Conservation (phyloP, 2,113 vertebrate species). For the Geococcyx californianus region DNA sequence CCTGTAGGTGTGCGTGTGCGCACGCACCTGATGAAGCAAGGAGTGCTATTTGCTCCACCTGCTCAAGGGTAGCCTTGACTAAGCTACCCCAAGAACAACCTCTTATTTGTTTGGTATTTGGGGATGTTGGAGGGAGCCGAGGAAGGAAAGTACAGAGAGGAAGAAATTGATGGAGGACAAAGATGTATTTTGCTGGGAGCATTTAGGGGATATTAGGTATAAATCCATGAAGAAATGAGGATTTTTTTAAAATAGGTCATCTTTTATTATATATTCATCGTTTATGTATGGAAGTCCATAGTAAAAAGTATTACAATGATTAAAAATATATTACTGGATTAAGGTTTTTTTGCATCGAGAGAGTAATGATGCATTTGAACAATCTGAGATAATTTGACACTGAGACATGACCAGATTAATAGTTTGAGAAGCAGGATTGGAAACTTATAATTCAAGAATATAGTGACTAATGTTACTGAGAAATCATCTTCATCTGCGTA, state of each 20-base stretch:
- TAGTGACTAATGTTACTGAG: not conserved
- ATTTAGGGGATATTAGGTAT: not conserved
- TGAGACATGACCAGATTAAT: not conserved
- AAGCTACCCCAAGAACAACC: not conserved
- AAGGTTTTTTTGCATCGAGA: not conserved
- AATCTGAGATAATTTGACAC: not conserved
- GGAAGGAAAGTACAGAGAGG: not conserved
- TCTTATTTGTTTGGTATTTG: not conserved
- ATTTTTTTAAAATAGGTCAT: not conserved
- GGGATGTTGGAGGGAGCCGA: not conserved
- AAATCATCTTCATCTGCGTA: not conserved
- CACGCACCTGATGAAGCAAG: not conserved
- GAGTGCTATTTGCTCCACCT: not conserved
- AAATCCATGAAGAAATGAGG: not conserved
- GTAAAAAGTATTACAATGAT: not conserved
- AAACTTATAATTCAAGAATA: not conserved
- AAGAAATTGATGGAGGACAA: not conserved
- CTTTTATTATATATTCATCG: not conserved
- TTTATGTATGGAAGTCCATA: not conserved
- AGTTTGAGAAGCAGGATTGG: not conserved
- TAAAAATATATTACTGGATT: not conserved
- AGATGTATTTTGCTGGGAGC: not conserved
- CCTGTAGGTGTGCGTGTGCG: accelerated
- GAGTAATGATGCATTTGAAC: not conserved
- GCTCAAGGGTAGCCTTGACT: not conserved